Percentiles rank a stretch among this genome's conserved stretches.
Evolutionary conservation across 2,797 vertebrate genomes (phyloP).

Genomic region (Podarcis lilfordi): DNA sequence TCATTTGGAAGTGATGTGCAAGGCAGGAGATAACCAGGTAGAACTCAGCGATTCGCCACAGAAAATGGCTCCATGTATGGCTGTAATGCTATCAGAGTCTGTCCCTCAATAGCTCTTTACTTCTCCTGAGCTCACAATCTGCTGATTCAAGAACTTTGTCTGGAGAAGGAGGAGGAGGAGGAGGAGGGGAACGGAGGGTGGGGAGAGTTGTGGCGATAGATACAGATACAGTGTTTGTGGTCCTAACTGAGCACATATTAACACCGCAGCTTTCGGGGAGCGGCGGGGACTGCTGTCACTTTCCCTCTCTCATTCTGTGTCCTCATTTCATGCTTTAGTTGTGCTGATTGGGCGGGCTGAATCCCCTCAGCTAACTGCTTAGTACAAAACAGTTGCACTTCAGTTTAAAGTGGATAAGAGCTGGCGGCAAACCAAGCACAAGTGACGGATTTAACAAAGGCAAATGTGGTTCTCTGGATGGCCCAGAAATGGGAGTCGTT

Average conservation of each 20-base stretch:
- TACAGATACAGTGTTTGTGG: conserved; percentile 75
- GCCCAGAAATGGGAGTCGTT: conserved; percentile 44
- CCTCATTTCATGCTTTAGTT: conserved; percentile 82
- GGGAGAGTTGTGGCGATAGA: conserved; percentile 73
- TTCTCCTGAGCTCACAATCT: conserved; percentile 79
- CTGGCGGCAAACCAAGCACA: conserved; percentile 67
- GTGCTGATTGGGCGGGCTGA: conserved; percentile 78
- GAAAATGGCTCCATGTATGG: conserved; percentile 85
- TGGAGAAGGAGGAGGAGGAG: conserved; percentile 64
- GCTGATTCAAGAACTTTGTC: conserved; percentile 85
- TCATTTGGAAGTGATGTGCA: conserved; percentile 87
- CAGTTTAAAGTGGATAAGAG: conserved; percentile 68
- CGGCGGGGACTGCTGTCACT: conserved; percentile 42
- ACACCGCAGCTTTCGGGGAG: conserved; percentile 64
- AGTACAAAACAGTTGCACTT: conserved; percentile 73
- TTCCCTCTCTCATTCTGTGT: conserved; percentile 58
- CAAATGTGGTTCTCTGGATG: conserved; percentile 66
- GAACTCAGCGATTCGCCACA: conserved; percentile 86
- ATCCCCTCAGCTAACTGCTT: conserved; percentile 76
- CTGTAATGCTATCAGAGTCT: conserved; percentile 83
- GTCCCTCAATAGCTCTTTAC: conserved; percentile 84
- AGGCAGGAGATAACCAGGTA: conserved; percentile 87
- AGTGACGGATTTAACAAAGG: conserved; percentile 70
- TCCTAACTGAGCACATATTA: conserved; percentile 71
- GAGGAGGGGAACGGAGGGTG: conserved; percentile 65